Evolutionary conservation across 2,797 vertebrate genomes (phyloP), one percentile per base, ranked within the genome.

Genomic region (Lutjanus campechanus): DNA sequence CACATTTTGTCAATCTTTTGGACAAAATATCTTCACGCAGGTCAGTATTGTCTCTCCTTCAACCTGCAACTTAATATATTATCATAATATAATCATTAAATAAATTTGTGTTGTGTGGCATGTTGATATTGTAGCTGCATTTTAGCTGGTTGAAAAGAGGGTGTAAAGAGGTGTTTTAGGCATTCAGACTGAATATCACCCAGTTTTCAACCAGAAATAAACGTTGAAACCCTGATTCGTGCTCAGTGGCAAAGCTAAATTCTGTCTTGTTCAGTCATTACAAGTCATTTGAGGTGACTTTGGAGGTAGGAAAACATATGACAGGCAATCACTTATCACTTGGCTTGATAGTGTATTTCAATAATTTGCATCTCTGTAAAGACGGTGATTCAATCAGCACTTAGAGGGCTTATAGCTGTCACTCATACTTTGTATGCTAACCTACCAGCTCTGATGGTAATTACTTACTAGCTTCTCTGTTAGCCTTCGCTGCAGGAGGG

Each of bases 371-470:
- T 82, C 46, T 81, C 41, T 50, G 9, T 56, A 46, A 73, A 69
- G 66, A 74, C 3, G 46, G 55, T 63, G 77, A 84, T 88, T 82
- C 67, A 86, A 64, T 85, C 73, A 80, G 69, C 63, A 64, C 70
- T 73, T 56, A 25, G 65, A 61, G 59, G 73, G 76, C 81, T 88
- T 66, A 58, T 60, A 76, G 73, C 87, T 89, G 91, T 84, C 92
- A 88, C 63, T 92, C 88, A 88, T 71, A 85, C 81, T 91, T 83
- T 87, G 77, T 69, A 70, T 80, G 53, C 81, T 84, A 83, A 89
- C 84, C 82, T 65, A 73, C n/a, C 76, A 76, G 81, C 79, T 75
- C 82, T 79, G 83, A 85, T 84, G 75, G 61, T 92, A 91, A 93
- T 92, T 90, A 87, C 86, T 86, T 36, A 69, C 70, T 29, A 77